Evolutionary conservation across 1,140 invertebrate genomes (phyloP).

Genomic region (Meloidogyne hapla): DNA sequence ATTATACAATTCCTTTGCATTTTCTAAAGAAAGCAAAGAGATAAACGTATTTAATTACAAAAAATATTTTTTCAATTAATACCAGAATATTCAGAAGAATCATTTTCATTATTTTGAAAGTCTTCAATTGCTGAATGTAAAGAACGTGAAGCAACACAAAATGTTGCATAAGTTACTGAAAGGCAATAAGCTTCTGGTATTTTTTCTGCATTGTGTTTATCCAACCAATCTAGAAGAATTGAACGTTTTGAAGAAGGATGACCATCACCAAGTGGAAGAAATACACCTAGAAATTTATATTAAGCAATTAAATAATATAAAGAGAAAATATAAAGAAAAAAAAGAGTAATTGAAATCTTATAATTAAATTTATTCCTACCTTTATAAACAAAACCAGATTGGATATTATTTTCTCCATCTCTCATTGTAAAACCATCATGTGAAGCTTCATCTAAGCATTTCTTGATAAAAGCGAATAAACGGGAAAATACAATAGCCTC

Average conservation of each 20-base stretch:
- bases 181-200: conserved; percentile 92
- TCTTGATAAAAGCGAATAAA: conserved; percentile 41
- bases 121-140: conserved; percentile 55
- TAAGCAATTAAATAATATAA: too few relatives aligned
- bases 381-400: conserved; percentile 44
- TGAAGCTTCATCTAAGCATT: conserved; percentile 45
- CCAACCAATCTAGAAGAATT: conserved; percentile 79
- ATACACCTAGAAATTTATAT: conserved; percentile 27
- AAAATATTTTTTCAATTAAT: not conserved
- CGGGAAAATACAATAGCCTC: conserved; percentile 67
- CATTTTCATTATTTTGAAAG: conserved; percentile 25
- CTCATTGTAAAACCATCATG: conserved; percentile 29
- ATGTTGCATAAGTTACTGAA: conserved; percentile 85
- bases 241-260: conserved; percentile 45
- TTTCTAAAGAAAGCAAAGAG: conserved; percentile 67
- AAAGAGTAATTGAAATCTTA: too few relatives aligned
- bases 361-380: conserved; percentile 18
- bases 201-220: conserved; percentile 85
- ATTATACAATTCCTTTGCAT: conserved; percentile 76
- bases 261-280: conserved; percentile 48
- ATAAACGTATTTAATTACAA: conserved; percentile 18
- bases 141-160: conserved; percentile 75
- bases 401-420: conserved; percentile 17
- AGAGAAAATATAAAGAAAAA: too few relatives aligned
- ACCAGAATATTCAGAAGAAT: not conserved